These are phyloP conservation scores for Bombylius major DNA, from an alignment of 2,888 invertebrate species.

Conservation along the genomic window DNA sequence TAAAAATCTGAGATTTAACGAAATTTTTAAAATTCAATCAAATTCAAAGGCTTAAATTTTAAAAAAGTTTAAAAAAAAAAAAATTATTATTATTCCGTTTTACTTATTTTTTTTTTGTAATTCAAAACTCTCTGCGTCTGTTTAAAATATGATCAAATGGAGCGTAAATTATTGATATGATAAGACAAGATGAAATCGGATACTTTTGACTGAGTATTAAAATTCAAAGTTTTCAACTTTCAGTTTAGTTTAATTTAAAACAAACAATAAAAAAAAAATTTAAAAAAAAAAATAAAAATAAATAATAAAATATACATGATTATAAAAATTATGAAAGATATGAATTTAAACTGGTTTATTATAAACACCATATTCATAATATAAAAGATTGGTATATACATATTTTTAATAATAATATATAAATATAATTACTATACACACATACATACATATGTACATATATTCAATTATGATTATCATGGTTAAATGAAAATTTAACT, in stretches of 20 bases:
- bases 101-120: not conserved
- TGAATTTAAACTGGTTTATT: not conserved
- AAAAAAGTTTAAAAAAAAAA: no score
- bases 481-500: no score
- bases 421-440: no score
- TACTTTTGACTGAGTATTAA: conserved; percentile 3
- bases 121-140: not conserved
- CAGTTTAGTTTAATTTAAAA: not conserved
- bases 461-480: not conserved
- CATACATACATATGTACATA: not conserved
- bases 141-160: conserved; percentile 8
- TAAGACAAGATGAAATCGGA: conserved; percentile 6
- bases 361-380: no score
- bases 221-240: conserved; percentile 1
- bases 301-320: not conserved
- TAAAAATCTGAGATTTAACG: no score
- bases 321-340: not conserved
- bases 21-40: no score
- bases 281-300: no score
- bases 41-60: no score
- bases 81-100: no score
- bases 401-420: no score
- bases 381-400: no score
- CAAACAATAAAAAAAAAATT: no score
- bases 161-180: conserved; percentile 10